These are phyloP conservation scores for Synergus gifuensis DNA, from an alignment of 2,888 invertebrate genomes.

Conservation along the genomic window DNA sequence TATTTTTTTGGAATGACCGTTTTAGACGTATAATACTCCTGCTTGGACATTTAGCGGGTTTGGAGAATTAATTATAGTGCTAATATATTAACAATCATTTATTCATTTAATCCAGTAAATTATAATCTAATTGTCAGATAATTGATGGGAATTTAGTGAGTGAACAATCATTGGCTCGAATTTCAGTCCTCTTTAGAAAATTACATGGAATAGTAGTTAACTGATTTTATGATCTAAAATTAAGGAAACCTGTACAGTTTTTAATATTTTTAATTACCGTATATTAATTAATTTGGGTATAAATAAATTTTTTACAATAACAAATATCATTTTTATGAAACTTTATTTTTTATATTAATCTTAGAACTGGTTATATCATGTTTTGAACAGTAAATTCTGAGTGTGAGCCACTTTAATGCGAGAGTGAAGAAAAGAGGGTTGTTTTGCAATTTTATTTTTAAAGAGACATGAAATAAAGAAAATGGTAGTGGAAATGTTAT, in stretches of 20 bases:
- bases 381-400: too few relatives aligned
- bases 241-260: too few relatives aligned
- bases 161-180: background rate
- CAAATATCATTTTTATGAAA: too few relatives aligned
- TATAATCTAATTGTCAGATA: background rate
- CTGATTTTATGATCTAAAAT: background rate
- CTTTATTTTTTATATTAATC: too few relatives aligned
- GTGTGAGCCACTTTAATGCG: too few relatives aligned
- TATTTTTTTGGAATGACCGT: too few relatives aligned
- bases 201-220: background rate
- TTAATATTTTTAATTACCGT: too few relatives aligned
- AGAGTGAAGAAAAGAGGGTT: background rate
- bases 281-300: too few relatives aligned
- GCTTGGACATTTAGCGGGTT: too few relatives aligned
- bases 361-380: too few relatives aligned
- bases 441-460: background rate
- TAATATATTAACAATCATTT: background rate
- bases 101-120: background rate
- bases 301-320: too few relatives aligned
- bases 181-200: background rate
- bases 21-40: too few relatives aligned
- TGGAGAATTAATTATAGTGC: background rate
- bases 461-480: background rate
- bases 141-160: background rate
- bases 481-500: background rate